A percentile compares a stretch with the other conserved stretches of the same genome.
Evolutionary conservation across 2,888 invertebrate species (phyloP).

Genomic region (Thelaira solivaga): DNA sequence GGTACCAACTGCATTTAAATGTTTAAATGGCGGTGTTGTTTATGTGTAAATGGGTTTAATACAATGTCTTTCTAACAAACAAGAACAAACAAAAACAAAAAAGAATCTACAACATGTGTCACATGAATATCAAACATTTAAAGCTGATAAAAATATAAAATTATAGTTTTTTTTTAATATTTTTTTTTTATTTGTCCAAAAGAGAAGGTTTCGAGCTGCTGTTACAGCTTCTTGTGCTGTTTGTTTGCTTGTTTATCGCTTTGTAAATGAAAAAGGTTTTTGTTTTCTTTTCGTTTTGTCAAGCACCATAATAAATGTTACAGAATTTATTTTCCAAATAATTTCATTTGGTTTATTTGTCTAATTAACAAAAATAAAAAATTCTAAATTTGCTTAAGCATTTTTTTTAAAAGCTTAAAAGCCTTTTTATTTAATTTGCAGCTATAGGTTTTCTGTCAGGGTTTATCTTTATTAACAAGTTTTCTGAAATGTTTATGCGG

Average conservation of each 20-base stretch:
- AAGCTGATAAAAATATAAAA: conserved; percentile 55
- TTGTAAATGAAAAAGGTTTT: neutral
- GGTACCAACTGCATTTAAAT: neutral
- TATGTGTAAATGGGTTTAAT: conserved; percentile 23
- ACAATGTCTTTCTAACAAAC: conserved; percentile 23
- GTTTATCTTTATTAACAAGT: no score
- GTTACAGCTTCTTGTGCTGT: conserved; percentile 20
- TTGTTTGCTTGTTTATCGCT: neutral
- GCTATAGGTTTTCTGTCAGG: no score
- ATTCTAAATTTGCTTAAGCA: neutral
- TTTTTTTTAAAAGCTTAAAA: no score
- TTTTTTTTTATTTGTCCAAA: no score
- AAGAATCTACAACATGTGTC: conserved; percentile 39
- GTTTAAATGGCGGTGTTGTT: conserved; percentile 4
- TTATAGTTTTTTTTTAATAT: conserved; percentile 29
- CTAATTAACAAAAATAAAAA: conserved; percentile 12
- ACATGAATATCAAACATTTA: conserved; percentile 50
- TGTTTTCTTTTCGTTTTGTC: neutral
- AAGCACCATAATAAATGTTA: conserved; percentile 1
- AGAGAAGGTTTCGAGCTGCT: conserved; percentile 11
- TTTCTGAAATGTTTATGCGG: no score
- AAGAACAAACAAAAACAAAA: conserved; percentile 5
- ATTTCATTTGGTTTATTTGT: conserved; percentile 23
- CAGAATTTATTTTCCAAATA: conserved; percentile 18
- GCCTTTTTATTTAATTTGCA: neutral